Conservation (phyloP, 1,140 invertebrate genomes). For the Pollicipes pollicipes region DNA sequence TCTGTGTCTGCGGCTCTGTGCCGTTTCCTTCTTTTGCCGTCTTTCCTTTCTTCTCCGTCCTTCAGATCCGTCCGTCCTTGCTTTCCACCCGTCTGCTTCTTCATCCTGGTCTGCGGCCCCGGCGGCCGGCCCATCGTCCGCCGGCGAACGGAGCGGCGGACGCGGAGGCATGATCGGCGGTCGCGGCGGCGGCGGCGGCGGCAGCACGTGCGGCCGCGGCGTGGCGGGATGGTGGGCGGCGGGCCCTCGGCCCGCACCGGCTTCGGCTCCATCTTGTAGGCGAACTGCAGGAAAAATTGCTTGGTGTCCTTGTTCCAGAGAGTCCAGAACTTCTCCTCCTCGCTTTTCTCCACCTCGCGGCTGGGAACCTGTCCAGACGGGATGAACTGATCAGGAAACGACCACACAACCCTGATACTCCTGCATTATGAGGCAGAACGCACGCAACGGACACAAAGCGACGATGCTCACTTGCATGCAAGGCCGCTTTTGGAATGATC, state of each 20-base stretch:
- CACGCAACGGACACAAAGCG: conserved; percentile 9
- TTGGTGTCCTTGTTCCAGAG: conserved; percentile 98
- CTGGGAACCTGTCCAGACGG: conserved; percentile 56
- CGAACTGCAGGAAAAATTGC: conserved; percentile 95
- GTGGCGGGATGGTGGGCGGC: conserved; percentile 30
- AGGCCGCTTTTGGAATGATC: conserved; percentile 1
- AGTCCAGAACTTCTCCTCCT: conserved; percentile 95
- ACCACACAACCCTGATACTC: conserved; percentile 6
- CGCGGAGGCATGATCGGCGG: conserved; percentile 16
- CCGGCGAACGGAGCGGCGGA: too few species aligned
- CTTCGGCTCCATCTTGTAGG: conserved; percentile 60
- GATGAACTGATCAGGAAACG: neutral
- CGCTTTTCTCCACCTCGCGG: conserved; percentile 93
- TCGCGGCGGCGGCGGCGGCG: conserved; percentile 21
- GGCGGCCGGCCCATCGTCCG: conserved; percentile 16
- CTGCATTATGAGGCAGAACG: conserved; percentile 11
- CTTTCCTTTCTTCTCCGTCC: too few species aligned
- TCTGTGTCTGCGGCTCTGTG: neutral
- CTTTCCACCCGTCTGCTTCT: conserved; percentile 13
- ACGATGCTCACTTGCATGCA: conserved; percentile 9
- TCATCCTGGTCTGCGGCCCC: conserved; percentile 15
- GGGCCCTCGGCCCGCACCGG: conserved; percentile 25
- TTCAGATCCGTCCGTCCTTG: too few species aligned
- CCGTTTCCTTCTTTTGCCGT: too few species aligned
- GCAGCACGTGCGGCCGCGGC: conserved; percentile 28